Base-by-base conservation (phyloP, 2,888 invertebrate species). In the Congeria kusceri region DNA sequence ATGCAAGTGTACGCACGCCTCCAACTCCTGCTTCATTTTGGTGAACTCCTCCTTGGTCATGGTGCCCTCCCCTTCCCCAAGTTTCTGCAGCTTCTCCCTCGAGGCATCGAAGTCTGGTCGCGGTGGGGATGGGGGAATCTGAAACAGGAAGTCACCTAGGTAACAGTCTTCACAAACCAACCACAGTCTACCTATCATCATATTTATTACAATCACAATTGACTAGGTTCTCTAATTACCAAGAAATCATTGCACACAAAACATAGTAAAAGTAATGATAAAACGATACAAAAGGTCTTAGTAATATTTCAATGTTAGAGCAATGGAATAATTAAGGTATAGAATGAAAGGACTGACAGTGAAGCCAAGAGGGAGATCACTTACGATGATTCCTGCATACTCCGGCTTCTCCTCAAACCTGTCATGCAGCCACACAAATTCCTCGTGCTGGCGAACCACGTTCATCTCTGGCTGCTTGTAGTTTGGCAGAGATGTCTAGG, bases 11-110 rank as follows among this genome's bases (percentile, higher is more conserved):
- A 95, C 97, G 96, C 94, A 99, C 98, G 98, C 99, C 95, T 99
- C 99, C 32, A 99, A 94, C 94, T 99, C 99, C 91, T 98, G 98
- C 94, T 99, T 99, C 99, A 99, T 99, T 94, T 99, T 99, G 69
- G 96, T 96, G 93, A 99, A 99, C 94, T 99, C 99, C 93, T 99
- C 99, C 89, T 98, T 96, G 0, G 99, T 99, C 96, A 99, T 98
- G 4, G 98, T 98, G 0, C 99, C 98, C 94, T 99, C 99, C 0
- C 99, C 99, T 94, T 99, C 99, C 0, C 99, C 99, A 27, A 99
- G 95, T 70, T 98, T 96, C 93, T 99, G 99, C 15, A 99, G 94
- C 93, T 99, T 99, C 93, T 99, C 99, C 39, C 99, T 95, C 0
- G 99, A 99, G 0, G 99, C 98, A 95, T 99, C 99, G 93, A 99